Evolutionary conservation across 2,113 vertebrate genomes (phyloP), one percentile per base, ranked within the genome.

Genomic region (Chamaea fasciata): DNA sequence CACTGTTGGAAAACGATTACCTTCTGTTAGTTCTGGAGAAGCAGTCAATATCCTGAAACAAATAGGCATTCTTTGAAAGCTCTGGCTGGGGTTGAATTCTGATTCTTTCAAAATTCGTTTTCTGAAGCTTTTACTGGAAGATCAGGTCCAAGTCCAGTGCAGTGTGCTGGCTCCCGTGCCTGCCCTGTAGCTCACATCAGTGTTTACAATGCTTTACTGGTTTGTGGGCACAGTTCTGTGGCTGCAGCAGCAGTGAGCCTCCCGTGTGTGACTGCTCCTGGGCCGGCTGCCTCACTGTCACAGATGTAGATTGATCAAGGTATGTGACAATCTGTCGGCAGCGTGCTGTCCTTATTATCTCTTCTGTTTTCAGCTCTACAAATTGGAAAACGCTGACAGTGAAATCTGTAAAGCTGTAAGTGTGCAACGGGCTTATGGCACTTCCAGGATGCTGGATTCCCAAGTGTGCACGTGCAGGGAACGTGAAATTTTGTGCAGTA

Each of bases 401-500:
- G 27, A 75, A 73, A 53, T 9, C n/a, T 84, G 2, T 59, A 41
- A 63, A 52, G 20, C 50, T 1, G 0, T 7, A 49, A 35, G 8
- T 15, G 21, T 71, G 0, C 35, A 33, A 3, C 60, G 0, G 9
- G 7, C 35, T 87, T 69, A n/a, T 27, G 63, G 28, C 19, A 21
- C 20, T 46, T 91, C 2, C 5, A 47, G 56, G 16, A 27, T 30
- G 3, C 14, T 50, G 56, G 9, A 17, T 70, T 93, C 80, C 24
- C 15, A 56, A 8, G 27, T 35, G 23, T 19, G 12, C 2, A 1
- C 27, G 3, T 1, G 0, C 22, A 57, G 10, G 15, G 33, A 59
- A 35, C 30, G 37, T 89, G 59, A 60, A 21, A 7, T 63, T 50
- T 35, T 63, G 31, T 74, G 35, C 30, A 33, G 4, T 27, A 1